Evolutionary conservation across 2,888 invertebrate species (phyloP), one percentile per base, ranked within the genome.

Genomic region (Rhimphoctona megacephalus): DNA sequence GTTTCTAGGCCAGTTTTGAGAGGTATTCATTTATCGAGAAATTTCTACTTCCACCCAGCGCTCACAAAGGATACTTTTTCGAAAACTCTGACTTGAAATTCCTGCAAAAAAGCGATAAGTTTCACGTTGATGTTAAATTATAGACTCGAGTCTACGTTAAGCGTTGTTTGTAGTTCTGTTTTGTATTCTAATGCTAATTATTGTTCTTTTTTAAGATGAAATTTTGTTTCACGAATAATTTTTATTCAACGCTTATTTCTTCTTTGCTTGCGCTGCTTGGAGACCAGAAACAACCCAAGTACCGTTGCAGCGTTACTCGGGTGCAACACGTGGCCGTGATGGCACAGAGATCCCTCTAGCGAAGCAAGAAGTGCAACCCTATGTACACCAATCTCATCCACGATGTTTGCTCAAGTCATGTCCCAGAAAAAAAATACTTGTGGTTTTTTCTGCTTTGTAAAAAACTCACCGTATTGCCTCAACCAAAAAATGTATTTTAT

Each of bases 251-350:
- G 57, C 57, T 25, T 25, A 30, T 61, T 61, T 30, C 30, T 61
- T 61, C 17, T 30, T 61, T 17, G 61, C 30, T 30, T 17, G 30
- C 14, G 30, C 61, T 61, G 30, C 46, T 19, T 6, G 33, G 33
- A 64, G 36, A 54, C 46, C 43, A 67, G 43, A 25, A 72, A 19
- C 43, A 30, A 54, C 25, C 73, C 73, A 72, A 52, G 57, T 79
- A 67, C 30, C 52, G 72, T 70, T 43, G 36, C 43, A 52, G 49
- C 70, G 14, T 52, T 70, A 77, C 49, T 33, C 72, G 52, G 17
- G 72, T 36, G 83, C 83, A 83, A 83, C 83, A 83, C 72, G 83
- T 83, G 78, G 78, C 61, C 70, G 70, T 69, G 25, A 79, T 54
- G 69, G 36, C 66, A 46, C 69, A 25, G 39, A 52, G 78, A 83